Conservation (phyloP, 2,888 invertebrate species). For the Diadegma fenestrale region DNA sequence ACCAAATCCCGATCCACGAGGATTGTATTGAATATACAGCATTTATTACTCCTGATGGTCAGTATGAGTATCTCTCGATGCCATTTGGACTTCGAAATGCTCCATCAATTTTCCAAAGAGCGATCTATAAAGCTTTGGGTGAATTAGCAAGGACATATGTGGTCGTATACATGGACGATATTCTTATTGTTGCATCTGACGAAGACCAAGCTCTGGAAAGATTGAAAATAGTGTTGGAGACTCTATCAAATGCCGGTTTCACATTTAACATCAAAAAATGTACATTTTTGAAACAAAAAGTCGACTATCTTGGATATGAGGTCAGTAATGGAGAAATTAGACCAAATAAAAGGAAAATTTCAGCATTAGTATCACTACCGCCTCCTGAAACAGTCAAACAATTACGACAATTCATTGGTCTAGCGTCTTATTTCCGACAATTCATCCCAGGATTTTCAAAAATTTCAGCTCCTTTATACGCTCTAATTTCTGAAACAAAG, state of each 20-base stretch:
- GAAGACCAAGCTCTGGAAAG: constrained; percentile 68
- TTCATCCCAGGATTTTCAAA: constrained; percentile 11
- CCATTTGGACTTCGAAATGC: constrained; percentile 79
- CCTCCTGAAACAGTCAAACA: background rate
- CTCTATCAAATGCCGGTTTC: constrained; percentile 63
- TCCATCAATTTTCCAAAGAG: constrained; percentile 79
- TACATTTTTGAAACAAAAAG: constrained; percentile 13
- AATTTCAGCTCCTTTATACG: constrained; percentile 1
- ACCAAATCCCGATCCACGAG: constrained; percentile 78
- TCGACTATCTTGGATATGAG: constrained; percentile 8
- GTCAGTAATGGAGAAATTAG: background rate
- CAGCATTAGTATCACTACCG: background rate
- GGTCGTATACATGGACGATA: constrained; percentile 73
- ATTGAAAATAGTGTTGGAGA: constrained; percentile 68
- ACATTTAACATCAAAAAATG: constrained; percentile 74
- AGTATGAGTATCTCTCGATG: constrained; percentile 80
- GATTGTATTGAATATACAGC: constrained; percentile 77
- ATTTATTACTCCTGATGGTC: constrained; percentile 81
- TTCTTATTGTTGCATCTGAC: constrained; percentile 70
- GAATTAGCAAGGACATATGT: constrained; percentile 60
- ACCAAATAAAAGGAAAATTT: constrained; percentile 21
- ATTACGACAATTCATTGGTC: background rate
- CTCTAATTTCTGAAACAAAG: constrained; percentile 1
- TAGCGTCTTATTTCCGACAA: constrained; percentile 6
- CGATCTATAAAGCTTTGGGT: constrained; percentile 75